Evolutionary conservation across 1,140 invertebrate genomes (phyloP), one percentile per base, ranked within the genome.

Genomic region (Hypothenemus hampei): DNA sequence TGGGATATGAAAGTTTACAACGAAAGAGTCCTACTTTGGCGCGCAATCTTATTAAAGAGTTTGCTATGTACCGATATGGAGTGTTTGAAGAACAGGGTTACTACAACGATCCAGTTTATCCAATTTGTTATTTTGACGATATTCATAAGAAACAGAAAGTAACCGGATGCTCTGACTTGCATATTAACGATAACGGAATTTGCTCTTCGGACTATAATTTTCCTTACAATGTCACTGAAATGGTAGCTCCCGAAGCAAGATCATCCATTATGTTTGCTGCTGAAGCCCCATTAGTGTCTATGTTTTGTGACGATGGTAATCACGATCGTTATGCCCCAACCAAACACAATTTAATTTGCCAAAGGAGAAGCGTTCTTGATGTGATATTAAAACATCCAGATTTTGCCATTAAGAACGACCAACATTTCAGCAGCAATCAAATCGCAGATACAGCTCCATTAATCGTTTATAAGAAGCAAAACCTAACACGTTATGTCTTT

Each of bases 21-120:
- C 60, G 21, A 36, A 69, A 33, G 31, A 66, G 69, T 44, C 58
- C 61, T n/a, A 67, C 69, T 47, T 56, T 75, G 22, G 40, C 41
- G 18, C 52, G 58, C 11, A 43, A 72, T 13, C 66, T 86, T 11
- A 73, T 82, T 1, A 79, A 77, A 54, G 78, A 85, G 63, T 86
- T 81, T 74, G 78, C 79, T 1, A 81, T 80, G 64, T 83, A 81
- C 61, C 75, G 83, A 0, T 86, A 83, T 69, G 84, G 84, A 15
- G 79, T 86, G 1, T 86, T 85, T 65, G 81, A 84, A 57, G 82
- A 85, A 70, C 75, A 80, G 49, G 81, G 82, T 2, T 81, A 77
- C 55, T 59, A 69, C 16, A 73, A 75, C 13, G 81, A 84, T 68
- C 72, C 73, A 4, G 70, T 82, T 6, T 83, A 82, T 62, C 81